phyloP scores from a whole-genome alignment of 2,113 vertebrate species.

The Panurus biarmicus region DNA sequence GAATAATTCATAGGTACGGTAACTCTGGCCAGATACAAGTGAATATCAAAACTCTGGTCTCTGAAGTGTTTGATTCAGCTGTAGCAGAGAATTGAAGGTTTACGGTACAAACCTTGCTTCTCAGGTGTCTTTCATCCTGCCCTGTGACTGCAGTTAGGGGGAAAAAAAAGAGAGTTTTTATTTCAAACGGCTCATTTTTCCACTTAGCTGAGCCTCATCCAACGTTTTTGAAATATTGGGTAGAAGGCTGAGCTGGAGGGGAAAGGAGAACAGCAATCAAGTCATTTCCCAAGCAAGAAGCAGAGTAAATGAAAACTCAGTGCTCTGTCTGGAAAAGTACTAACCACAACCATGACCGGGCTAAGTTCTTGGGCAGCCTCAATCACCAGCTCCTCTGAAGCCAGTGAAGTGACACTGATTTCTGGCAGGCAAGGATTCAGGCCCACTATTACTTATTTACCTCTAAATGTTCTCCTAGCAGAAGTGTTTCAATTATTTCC shows the following conservation, averaged over 20 bases:
- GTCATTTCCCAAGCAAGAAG: neutral
- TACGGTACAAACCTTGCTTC: neutral
- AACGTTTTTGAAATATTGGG: neutral
- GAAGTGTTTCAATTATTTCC: neutral
- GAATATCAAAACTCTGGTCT: slow-evolving; percentile 35
- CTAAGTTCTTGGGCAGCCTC: neutral
- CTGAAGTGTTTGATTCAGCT: slow-evolving; percentile 22
- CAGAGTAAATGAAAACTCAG: neutral
- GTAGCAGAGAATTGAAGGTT: slow-evolving; percentile 15
- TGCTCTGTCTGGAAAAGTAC: neutral
- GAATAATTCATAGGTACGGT: slow-evolving; percentile 47
- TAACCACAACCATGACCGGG: neutral
- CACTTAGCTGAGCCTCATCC: slow-evolving; percentile 22
- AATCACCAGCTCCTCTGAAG: neutral
- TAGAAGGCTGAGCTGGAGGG: slow-evolving; percentile 1
- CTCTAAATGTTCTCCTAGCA: neutral
- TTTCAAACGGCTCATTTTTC: slow-evolving; percentile 12
- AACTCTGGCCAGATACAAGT: slow-evolving; percentile 37
- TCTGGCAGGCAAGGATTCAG: neutral
- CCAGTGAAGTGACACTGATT: neutral
- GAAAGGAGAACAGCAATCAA: neutral
- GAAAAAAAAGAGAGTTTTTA: neutral
- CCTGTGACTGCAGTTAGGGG: neutral
- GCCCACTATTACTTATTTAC: neutral
- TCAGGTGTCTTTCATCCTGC: neutral